Base-by-base conservation (phyloP, 2,113 vertebrate genomes). In the Amphiprion ocellaris region DNA sequence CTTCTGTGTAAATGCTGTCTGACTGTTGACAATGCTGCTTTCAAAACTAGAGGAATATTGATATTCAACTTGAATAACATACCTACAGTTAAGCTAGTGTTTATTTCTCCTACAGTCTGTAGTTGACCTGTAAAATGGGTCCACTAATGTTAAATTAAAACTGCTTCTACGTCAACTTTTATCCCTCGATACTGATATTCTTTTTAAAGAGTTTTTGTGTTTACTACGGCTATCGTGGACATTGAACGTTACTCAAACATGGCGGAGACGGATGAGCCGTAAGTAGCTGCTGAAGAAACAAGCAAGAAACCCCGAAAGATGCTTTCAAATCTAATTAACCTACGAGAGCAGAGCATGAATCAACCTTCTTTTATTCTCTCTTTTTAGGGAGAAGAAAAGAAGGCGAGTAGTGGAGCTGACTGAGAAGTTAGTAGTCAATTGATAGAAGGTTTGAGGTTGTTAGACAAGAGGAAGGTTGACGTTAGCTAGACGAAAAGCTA, bases 341-440 rank as follows among this genome's bases (percentile, higher is more conserved):
- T 61, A 74, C 74, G 77, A 83, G 72, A 90, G 82, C 81, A 74
- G 72, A 88, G 88, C 85, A 82, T 90, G 90, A 88, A 94, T 96
- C 94, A 97, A 96, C 95, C 96, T 97, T 97, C 95, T 96, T 97
- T 97, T 97, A 96, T 96, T 97, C 95, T 97, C 94, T 96, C 95
- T 91, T 92, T 97, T 96, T 97, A 98, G 97, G 97, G 97, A 97
- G 97, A 98, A 98, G 97, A 97, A 98, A 97, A 98, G 95, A 97
- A 97, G 95, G 94, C 96, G 95, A 96, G 94, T 97, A 97, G 97
- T 96, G 95, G 97, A 97, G 96, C 96, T 96, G 95, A 94, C 96
- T 96, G 95, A 96, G 95, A 96, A 97, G 96, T 97, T 97, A 97
- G 97, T 97, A 94, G 92, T 95, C 94, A 96, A 82, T 84, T 90